These are phyloP conservation scores for Terrapene triunguis DNA, from an alignment of 2,113 vertebrate species.

Conservation along the genomic window DNA sequence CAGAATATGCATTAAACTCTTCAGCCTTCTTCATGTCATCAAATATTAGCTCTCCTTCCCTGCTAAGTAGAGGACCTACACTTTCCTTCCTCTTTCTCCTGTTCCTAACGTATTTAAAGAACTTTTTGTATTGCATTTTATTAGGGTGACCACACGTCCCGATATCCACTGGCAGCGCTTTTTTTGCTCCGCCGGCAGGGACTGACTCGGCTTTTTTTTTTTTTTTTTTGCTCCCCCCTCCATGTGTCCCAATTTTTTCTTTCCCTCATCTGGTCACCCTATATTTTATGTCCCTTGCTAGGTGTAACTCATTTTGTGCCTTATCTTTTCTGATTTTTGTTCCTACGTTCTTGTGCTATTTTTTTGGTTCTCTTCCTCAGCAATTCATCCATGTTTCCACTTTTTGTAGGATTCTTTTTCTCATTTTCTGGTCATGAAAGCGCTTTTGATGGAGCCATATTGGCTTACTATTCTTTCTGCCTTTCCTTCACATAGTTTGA, in stretches of 20 bases:
- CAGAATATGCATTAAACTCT: neutral
- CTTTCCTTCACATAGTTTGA: neutral
- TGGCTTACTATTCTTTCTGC: neutral
- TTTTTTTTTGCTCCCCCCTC: too few relatives aligned
- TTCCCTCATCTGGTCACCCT: too few relatives aligned
- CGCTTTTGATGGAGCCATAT: neutral
- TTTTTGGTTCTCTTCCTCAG: neutral
- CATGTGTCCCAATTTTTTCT: too few relatives aligned
- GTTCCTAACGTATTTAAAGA: neutral
- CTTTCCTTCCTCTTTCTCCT: neutral
- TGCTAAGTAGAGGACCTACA: neutral
- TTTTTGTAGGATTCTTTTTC: neutral
- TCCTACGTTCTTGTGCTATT: neutral
- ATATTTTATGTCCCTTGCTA: neutral
- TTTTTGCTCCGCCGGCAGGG: too few relatives aligned
- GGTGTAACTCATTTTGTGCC: neutral
- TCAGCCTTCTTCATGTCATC: neutral
- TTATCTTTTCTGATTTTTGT: neutral
- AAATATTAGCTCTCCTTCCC: neutral
- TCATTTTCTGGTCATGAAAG: neutral
- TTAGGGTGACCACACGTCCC: too few relatives aligned
- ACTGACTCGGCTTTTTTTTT: too few relatives aligned
- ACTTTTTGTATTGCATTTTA: neutral
- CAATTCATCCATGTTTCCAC: neutral
- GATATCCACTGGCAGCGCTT: too few relatives aligned